Percentiles rank a stretch among this genome's conserved stretches.
These are phyloP conservation scores for Paguma larvata DNA, from an alignment of 2,797 vertebrate genomes.

Conservation along the genomic window DNA sequence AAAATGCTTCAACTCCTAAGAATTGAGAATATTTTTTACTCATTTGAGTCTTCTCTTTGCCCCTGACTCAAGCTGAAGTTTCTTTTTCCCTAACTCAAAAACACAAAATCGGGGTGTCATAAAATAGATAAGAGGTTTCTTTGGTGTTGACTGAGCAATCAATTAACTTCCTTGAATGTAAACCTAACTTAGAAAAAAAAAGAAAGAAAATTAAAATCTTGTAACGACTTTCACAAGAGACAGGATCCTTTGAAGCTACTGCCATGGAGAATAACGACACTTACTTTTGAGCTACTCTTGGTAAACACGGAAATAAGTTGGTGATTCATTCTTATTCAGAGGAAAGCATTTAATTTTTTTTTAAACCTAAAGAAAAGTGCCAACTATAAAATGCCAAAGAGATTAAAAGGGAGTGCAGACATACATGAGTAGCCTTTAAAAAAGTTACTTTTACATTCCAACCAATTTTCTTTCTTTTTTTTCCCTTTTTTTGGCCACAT, in stretches of 20 bases:
- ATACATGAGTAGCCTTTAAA: constrained; percentile 61
- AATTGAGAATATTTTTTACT: not conserved
- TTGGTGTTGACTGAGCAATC: not conserved
- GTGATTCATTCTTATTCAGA: constrained; percentile 76
- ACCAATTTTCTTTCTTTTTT: not conserved
- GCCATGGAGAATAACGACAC: not conserved
- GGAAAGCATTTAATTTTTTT: constrained; percentile 65
- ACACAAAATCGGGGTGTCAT: not conserved
- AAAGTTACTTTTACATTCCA: constrained; percentile 69
- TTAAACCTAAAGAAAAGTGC: constrained; percentile 56
- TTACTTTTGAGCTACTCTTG: constrained; percentile 22
- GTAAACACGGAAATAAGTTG: constrained; percentile 74
- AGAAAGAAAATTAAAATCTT: not conserved
- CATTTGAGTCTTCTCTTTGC: not conserved
- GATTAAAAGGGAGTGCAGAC: constrained; percentile 67
- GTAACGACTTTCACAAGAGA: not conserved
- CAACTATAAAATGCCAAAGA: constrained; percentile 76
- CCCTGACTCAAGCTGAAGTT: not conserved
- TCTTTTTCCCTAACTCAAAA: not conserved
- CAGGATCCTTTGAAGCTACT: constrained; percentile 33
- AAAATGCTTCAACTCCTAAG: not conserved
- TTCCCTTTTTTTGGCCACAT: constrained; percentile 62
- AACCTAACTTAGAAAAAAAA: constrained; percentile 24
- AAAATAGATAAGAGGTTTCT: constrained; percentile 29
- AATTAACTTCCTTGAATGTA: constrained; percentile 60